These are phyloP conservation scores for Daphoenositta chrysoptera DNA, from an alignment of 2,113 vertebrate species.

Conservation along the genomic window DNA sequence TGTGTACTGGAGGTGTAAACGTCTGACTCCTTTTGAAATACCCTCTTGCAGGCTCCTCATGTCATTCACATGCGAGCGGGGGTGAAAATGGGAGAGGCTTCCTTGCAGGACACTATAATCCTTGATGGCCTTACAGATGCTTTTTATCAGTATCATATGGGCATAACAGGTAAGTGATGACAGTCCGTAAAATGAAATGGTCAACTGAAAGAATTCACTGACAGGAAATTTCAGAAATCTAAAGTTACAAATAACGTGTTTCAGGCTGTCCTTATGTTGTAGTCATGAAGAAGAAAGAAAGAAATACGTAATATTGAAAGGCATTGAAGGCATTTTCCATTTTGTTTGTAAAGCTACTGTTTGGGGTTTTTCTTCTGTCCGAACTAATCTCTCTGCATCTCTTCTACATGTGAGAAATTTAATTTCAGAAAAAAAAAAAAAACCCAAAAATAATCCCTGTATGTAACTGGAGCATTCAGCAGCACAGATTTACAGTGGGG, in stretches of 20 bases:
- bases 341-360: neutral
- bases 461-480: neutral
- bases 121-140: conserved; percentile 90
- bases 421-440: neutral
- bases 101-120: conserved; percentile 84
- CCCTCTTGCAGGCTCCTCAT: conserved; percentile 84
- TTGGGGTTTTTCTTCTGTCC: neutral
- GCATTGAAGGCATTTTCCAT: neutral
- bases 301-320: neutral
- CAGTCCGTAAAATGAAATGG: neutral
- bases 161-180: conserved; percentile 83
- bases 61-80: conserved; percentile 86
- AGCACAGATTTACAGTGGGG: neutral
- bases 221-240: neutral
- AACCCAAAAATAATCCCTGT: neutral
- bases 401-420: neutral
- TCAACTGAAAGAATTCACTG: neutral
- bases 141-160: conserved; percentile 93
- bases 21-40: neutral
- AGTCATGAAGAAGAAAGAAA: neutral
- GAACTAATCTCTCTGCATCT: neutral
- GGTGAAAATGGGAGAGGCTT: conserved; percentile 83
- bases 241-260: neutral
- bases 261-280: neutral
- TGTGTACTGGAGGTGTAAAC: neutral